phyloP scores from a whole-genome alignment of 2,888 invertebrate species.

The Habroteleia sp. region DNA sequence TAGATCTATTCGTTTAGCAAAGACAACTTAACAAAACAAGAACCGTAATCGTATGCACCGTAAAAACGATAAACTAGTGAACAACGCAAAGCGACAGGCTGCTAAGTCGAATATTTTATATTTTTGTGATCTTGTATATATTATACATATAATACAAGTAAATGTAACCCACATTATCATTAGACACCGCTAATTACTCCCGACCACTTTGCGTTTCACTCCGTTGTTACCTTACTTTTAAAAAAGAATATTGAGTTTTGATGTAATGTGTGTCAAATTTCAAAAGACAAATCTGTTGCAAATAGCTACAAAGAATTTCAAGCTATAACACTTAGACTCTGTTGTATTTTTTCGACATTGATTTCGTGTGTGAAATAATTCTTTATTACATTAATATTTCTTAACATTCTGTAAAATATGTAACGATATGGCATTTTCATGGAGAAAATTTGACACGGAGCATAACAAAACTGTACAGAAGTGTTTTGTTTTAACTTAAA shows the following conservation, averaged over 20 bases:
- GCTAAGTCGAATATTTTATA: slow-evolving; percentile 68
- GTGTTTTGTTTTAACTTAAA: slow-evolving; percentile 5
- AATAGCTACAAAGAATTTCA: too few species aligned
- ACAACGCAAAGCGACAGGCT: slow-evolving; percentile 63
- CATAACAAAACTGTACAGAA: not conserved
- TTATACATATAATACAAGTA: slow-evolving; percentile 51
- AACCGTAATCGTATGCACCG: slow-evolving; percentile 42
- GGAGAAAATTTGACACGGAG: too few species aligned
- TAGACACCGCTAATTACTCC: slow-evolving; percentile 37
- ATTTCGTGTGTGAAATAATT: too few species aligned
- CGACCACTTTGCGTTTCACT: slow-evolving; percentile 38
- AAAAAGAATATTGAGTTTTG: too few species aligned
- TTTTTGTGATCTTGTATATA: slow-evolving; percentile 74
- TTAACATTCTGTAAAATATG: too few species aligned
- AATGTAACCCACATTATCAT: slow-evolving; percentile 26
- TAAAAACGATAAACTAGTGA: slow-evolving; percentile 54
- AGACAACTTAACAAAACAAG: slow-evolving; percentile 12
- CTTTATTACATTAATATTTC: too few species aligned
- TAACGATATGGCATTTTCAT: too few species aligned
- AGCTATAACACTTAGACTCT: too few species aligned
- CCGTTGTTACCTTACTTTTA: slow-evolving; percentile 8
- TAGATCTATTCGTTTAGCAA: slow-evolving; percentile 13
- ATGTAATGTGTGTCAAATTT: slow-evolving; percentile 11
- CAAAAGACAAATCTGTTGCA: too few species aligned
- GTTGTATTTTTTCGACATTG: too few species aligned